phyloP scores from a whole-genome alignment of 2,113 vertebrate species.

The Pollachius pollachius region DNA sequence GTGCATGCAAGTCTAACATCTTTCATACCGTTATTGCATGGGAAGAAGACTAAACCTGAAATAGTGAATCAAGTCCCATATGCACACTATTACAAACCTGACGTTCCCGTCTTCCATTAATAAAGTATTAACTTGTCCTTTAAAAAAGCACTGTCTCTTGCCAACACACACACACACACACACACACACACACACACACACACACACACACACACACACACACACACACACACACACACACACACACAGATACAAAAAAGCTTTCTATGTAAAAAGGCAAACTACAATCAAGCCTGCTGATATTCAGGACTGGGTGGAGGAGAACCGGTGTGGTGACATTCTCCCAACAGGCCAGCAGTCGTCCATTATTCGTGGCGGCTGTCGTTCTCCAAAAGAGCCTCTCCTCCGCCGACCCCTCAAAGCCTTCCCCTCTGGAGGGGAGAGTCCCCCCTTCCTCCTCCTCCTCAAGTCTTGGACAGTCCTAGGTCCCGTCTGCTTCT shows the following conservation, averaged over 20 bases:
- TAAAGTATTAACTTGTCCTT: background rate
- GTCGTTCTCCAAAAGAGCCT: background rate
- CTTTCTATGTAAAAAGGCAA: background rate
- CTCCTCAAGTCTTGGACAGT: too few relatives aligned
- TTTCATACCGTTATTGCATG: constrained; percentile 19
- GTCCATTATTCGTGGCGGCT: background rate
- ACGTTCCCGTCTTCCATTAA: background rate
- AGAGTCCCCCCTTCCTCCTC: too few relatives aligned
- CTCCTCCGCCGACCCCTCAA: constrained; percentile 12
- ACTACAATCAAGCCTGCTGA: constrained; percentile 18
- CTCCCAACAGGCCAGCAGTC: constrained; percentile 11
- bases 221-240: background rate
- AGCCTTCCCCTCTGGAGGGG: too few relatives aligned
- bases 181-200: constrained; percentile 10
- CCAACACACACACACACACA: constrained; percentile 8
- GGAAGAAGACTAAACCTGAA: constrained; percentile 19
- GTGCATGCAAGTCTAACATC: constrained; percentile 1
- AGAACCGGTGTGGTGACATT: constrained; percentile 5
- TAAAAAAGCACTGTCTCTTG: background rate
- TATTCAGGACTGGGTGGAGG: constrained; percentile 3
- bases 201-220: constrained; percentile 9
- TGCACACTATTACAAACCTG: too few relatives aligned
- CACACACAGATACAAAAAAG: constrained; percentile 14
- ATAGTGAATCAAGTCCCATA: constrained; percentile 11
- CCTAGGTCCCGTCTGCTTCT: too few relatives aligned